A percentile compares a stretch with the other conserved stretches of the same genome.
These are phyloP conservation scores for Drosophila miranda DNA, from an alignment of 1,140 invertebrate genomes.

Conservation along the genomic window DNA sequence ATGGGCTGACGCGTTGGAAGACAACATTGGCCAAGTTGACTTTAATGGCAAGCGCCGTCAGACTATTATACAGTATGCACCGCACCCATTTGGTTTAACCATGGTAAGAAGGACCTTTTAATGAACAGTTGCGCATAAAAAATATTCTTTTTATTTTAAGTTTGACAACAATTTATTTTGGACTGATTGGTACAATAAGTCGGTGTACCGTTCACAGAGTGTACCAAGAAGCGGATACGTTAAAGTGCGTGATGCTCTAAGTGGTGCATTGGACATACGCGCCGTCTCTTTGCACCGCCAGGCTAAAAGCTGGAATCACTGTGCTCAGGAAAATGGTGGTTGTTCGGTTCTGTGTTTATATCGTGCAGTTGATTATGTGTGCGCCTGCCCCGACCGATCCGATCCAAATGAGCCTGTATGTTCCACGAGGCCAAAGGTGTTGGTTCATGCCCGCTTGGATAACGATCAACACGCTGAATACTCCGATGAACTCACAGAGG, in stretches of 20 bases:
- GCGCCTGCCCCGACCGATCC: conserved; percentile 90
- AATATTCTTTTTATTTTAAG: conserved; percentile 47
- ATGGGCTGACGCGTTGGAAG: conserved; percentile 93
- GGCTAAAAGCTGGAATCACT: conserved; percentile 89
- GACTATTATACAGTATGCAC: conserved; percentile 87
- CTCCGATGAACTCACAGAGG: conserved; percentile 63
- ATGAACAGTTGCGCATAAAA: too few relatives aligned
- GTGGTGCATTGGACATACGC: conserved; percentile 89
- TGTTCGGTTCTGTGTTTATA: conserved; percentile 92
- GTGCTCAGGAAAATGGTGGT: conserved; percentile 90
- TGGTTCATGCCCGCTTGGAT: conserved; percentile 77
- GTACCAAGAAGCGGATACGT: conserved; percentile 84
- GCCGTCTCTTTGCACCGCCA: conserved; percentile 88
- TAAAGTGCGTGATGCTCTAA: conserved; percentile 87
- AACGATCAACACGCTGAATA: conserved; percentile 55
- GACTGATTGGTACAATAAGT: conserved; percentile 94
- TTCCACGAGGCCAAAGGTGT: conserved; percentile 65
- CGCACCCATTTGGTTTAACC: conserved; percentile 90
- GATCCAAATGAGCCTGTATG: conserved; percentile 84
- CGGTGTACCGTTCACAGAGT: conserved; percentile 90
- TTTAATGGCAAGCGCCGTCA: conserved; percentile 91
- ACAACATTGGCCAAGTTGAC: conserved; percentile 94
- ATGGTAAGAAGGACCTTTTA: conserved; percentile 48
- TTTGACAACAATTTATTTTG: conserved; percentile 91
- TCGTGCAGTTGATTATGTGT: conserved; percentile 87